Conservation (phyloP, 2,113 vertebrate genomes). For the Indicator indicator region DNA sequence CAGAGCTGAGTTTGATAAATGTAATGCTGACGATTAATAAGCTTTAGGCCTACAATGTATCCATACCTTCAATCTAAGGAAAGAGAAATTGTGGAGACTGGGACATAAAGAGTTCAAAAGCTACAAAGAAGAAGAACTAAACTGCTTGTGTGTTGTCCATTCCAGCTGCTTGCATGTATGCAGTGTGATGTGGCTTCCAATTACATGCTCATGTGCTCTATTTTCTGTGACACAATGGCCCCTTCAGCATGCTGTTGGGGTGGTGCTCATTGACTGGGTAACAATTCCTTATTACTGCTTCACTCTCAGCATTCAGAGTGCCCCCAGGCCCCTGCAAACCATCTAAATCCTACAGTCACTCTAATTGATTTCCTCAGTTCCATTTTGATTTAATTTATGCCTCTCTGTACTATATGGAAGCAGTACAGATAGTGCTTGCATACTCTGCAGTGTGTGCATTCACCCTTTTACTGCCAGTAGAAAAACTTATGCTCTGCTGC, state of each 20-base stretch:
- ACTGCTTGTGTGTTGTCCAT: neutral
- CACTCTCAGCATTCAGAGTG: neutral
- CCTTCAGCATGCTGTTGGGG: neutral
- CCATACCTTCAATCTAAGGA: neutral
- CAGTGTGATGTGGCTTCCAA: neutral
- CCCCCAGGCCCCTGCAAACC: neutral
- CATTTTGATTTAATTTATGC: neutral
- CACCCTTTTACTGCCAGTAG: neutral
- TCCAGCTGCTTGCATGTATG: neutral
- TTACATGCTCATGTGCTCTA: neutral
- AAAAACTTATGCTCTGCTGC: neutral
- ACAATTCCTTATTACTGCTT: neutral
- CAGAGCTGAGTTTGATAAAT: neutral
- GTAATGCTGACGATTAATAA: neutral
- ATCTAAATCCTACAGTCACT: neutral
- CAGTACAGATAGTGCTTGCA: neutral
- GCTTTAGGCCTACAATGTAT: neutral
- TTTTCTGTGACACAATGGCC: neutral
- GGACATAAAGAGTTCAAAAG: neutral
- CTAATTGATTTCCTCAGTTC: neutral
- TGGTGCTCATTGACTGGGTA: neutral
- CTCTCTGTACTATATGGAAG: neutral
- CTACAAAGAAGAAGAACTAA: neutral
- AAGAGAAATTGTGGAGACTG: neutral
- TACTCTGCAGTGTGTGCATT: neutral